These are phyloP conservation scores for Xyrauchen texanus DNA, from an alignment of 2,113 vertebrate genomes.

Conservation along the genomic window DNA sequence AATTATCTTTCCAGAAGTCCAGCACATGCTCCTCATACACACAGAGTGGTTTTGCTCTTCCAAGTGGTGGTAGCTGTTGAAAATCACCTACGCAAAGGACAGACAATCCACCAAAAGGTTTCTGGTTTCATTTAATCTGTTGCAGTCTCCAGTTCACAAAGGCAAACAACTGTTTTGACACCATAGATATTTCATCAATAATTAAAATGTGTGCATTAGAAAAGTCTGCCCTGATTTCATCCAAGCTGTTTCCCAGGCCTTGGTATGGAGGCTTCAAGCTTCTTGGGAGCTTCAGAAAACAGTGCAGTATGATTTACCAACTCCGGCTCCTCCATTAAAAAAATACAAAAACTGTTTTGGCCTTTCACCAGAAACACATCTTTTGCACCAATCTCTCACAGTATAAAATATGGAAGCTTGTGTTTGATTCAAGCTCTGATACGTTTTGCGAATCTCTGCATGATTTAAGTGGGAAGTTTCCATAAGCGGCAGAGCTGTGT, in stretches of 20 bases:
- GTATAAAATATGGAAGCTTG: conserved; percentile 45
- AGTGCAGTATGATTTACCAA: conserved; percentile 44
- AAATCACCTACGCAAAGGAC: conserved; percentile 21
- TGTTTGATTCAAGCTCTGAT: conserved; percentile 31
- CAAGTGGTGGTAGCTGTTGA: conserved; percentile 18
- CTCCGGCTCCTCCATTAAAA: conserved; percentile 43
- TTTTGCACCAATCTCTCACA: conserved; percentile 32
- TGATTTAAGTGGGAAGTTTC: background rate
- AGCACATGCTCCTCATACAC: no score
- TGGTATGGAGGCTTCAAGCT: no score
- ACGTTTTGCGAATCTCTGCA: conserved; percentile 31
- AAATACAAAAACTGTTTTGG: conserved; percentile 42
- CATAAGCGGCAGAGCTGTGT: conserved; percentile 9
- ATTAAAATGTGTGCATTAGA: conserved; percentile 46
- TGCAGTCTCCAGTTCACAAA: conserved; percentile 37
- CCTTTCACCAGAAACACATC: conserved; percentile 6
- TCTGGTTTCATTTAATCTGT: no score
- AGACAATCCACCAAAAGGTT: background rate
- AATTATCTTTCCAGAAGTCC: no score
- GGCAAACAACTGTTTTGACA: conserved; percentile 52
- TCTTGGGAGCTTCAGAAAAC: no score
- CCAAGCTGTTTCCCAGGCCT: conserved; percentile 42
- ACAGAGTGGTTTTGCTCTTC: no score
- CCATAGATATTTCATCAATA: conserved; percentile 50
- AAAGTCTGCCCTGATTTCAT: conserved; percentile 35